Evolutionary conservation across 2,113 vertebrate species (phyloP).

Genomic region (Bagarius yarrelli): DNA sequence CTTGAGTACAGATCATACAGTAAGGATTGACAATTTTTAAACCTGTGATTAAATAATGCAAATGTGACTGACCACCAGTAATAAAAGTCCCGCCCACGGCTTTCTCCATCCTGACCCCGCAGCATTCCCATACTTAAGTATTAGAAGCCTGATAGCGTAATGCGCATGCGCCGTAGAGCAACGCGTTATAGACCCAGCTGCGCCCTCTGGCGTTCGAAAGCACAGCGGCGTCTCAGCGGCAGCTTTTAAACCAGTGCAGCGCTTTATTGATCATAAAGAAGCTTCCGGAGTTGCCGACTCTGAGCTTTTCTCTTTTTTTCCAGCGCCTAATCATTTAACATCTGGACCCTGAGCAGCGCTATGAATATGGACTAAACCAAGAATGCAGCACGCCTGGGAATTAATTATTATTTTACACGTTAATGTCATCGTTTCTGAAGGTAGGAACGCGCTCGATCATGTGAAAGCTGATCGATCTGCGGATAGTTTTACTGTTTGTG

Average conservation of each 20-base stretch:
- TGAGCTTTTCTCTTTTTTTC: background rate
- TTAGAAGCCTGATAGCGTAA: background rate
- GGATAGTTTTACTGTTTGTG: background rate
- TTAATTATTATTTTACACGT: slow-evolving; percentile 63
- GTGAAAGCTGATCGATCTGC: background rate
- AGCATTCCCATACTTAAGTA: background rate
- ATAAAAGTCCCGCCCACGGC: background rate
- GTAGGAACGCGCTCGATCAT: slow-evolving; percentile 51
- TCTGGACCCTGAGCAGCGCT: background rate
- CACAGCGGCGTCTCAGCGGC: slow-evolving; percentile 8
- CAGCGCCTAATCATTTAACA: background rate
- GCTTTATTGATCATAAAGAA: slow-evolving; percentile 9
- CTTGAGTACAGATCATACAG: no score
- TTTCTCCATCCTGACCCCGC: background rate
- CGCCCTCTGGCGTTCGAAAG: background rate
- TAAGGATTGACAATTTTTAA: no score
- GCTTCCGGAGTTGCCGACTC: slow-evolving; percentile 21
- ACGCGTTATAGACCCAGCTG: background rate
- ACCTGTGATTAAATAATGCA: background rate
- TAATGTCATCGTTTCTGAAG: slow-evolving; percentile 64
- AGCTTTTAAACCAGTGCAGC: slow-evolving; percentile 19
- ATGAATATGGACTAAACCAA: slow-evolving; percentile 64
- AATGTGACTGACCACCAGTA: background rate
- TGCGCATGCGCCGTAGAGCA: background rate
- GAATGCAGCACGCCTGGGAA: slow-evolving; percentile 69